These are phyloP conservation scores for Thera britannica DNA, from an alignment of 2,888 invertebrate species.

Conservation along the genomic window DNA sequence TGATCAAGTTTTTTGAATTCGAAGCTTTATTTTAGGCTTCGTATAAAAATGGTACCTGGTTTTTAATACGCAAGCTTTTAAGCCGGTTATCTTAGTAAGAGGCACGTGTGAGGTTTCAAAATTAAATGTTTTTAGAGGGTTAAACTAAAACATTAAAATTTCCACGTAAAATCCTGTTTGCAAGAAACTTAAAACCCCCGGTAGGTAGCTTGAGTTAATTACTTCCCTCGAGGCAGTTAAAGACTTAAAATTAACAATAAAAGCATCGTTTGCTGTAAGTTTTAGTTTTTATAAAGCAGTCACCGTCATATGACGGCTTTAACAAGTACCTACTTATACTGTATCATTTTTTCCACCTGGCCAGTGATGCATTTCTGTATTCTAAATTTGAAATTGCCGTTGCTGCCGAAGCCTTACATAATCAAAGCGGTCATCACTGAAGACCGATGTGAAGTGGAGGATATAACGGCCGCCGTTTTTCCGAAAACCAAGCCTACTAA, in stretches of 20 bases:
- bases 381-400: too few species aligned
- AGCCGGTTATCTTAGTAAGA: too few species aligned
- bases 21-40: neutral
- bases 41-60: neutral
- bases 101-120: neutral
- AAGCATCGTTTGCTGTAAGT: constrained; percentile 19
- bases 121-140: neutral
- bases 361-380: too few species aligned
- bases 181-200: neutral
- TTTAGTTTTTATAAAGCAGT: neutral
- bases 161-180: constrained; percentile 1
- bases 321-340: too few species aligned
- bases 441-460: too few species aligned
- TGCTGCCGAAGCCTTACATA: too few species aligned
- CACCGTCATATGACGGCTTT: neutral
- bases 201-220: constrained; percentile 15
- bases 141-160: neutral
- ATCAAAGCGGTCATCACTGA: too few species aligned
- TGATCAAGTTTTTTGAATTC: neutral
- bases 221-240: constrained; percentile 15
- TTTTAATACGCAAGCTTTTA: too few species aligned
- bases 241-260: constrained; percentile 33
- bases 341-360: too few species aligned
- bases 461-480: constrained; percentile 3
- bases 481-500: constrained; percentile 4